A percentile compares a stretch with the other conserved stretches of the same genome.
Conservation (phyloP, 1,140 invertebrate species). For the Trachymyrmex septentrionalis region DNA sequence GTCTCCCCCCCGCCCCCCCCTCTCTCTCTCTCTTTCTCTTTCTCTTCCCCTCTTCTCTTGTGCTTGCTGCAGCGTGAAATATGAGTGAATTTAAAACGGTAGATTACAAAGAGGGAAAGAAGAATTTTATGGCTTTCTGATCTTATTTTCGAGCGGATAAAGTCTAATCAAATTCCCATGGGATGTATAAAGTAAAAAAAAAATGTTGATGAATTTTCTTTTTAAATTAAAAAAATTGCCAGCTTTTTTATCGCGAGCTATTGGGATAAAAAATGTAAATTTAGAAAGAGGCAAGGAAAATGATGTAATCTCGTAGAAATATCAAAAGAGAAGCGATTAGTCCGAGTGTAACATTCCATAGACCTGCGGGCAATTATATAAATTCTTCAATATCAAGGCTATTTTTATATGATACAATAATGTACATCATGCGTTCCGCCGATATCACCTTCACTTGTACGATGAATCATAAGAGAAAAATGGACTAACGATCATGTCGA, state of each 20-base stretch:
- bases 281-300: neutral
- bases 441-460: slow-evolving; percentile 39
- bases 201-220: neutral
- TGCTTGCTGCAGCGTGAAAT: slow-evolving; percentile 16
- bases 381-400: slow-evolving; percentile 21
- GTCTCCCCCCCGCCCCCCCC: neutral
- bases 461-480: slow-evolving; percentile 50
- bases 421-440: slow-evolving; percentile 28
- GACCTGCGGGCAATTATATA: neutral
- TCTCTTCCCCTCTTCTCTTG: neutral
- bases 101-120: slow-evolving; percentile 34
- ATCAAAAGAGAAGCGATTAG: neutral
- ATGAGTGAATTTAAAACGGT: slow-evolving; percentile 36
- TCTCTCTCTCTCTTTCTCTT: neutral
- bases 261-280: neutral
- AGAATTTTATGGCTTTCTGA: slow-evolving; percentile 38
- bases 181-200: neutral
- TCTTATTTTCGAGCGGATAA: slow-evolving; percentile 7
- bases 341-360: neutral
- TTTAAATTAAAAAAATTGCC: neutral
- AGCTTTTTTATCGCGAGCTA: neutral
- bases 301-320: neutral
- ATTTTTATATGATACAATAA: slow-evolving; percentile 28
- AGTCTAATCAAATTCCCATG: slow-evolving; percentile 15
- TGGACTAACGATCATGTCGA: slow-evolving; percentile 42